Conservation (phyloP, 2,113 vertebrate species). For the Tonatia bakeri region DNA sequence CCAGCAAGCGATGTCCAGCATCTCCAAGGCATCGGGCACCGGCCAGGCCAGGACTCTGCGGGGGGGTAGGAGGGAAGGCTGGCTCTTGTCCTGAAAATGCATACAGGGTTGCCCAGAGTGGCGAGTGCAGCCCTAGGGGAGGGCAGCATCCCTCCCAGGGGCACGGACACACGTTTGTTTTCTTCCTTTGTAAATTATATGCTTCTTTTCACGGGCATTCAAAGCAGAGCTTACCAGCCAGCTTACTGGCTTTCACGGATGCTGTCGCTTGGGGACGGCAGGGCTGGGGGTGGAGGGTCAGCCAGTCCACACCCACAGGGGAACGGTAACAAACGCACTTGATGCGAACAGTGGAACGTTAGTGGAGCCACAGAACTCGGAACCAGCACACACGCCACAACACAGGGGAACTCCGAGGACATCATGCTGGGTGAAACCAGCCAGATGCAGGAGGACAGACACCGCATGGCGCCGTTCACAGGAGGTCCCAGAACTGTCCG, state of each 20-base stretch:
- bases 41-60: no score
- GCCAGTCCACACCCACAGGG: background rate
- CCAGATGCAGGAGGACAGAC: background rate
- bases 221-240: background rate
- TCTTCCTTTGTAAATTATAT: background rate
- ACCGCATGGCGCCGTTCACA: background rate
- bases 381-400: background rate
- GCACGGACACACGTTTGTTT: background rate
- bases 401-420: background rate
- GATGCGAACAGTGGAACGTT: background rate
- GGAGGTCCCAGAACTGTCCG: background rate
- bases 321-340: rapidly evolving
- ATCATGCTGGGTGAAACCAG: background rate
- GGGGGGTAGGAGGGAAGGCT: rapidly evolving
- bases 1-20: background rate
- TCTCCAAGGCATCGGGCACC: background rate
- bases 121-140: background rate
- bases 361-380: no score
- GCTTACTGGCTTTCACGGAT: background rate
- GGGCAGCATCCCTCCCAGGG: background rate
- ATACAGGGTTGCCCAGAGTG: no score
- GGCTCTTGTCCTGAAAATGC: background rate
- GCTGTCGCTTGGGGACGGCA: background rate
- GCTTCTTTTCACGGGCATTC: background rate
- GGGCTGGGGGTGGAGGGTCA: background rate